Conservation (phyloP, 92 coral and sea anemone species). For the Porites evermanni region DNA sequence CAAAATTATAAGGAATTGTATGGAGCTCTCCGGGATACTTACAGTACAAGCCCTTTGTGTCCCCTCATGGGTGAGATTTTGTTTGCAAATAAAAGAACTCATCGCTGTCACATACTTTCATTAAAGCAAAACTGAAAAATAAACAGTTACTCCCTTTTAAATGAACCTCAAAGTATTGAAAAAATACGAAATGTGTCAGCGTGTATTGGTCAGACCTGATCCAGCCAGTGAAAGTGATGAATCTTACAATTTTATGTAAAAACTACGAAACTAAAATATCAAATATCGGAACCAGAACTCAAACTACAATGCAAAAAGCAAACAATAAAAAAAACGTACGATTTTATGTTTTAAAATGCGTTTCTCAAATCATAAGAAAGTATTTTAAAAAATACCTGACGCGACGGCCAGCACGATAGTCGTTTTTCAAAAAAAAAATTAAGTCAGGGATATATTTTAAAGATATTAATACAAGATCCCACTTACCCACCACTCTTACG, state of each 20-base stretch:
- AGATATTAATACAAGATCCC: neutral
- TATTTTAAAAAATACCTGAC: neutral
- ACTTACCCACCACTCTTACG: constrained; percentile 41
- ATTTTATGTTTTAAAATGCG: neutral
- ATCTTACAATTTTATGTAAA: neutral
- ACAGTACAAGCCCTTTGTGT: too few species aligned
- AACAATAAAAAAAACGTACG: constrained; percentile 1
- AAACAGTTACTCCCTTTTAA: neutral
- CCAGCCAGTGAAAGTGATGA: too few species aligned
- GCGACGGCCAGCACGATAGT: neutral
- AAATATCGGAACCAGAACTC: neutral
- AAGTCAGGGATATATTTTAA: neutral
- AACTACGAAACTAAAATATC: neutral
- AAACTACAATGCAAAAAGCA: constrained; percentile 12
- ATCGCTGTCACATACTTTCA: neutral
- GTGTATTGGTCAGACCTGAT: neutral
- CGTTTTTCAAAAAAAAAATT: neutral
- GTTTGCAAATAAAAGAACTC: constrained; percentile 7
- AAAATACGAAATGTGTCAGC: neutral
- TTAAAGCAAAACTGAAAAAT: neutral
- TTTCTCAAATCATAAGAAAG: neutral
- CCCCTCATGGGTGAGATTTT: neutral
- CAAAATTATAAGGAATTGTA: too few species aligned
- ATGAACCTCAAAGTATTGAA: neutral
- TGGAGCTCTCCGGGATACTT: too few species aligned